Evolutionary conservation across 2,113 vertebrate genomes (phyloP), one percentile per base, ranked within the genome.

Genomic region (Spea multiplicata): DNA sequence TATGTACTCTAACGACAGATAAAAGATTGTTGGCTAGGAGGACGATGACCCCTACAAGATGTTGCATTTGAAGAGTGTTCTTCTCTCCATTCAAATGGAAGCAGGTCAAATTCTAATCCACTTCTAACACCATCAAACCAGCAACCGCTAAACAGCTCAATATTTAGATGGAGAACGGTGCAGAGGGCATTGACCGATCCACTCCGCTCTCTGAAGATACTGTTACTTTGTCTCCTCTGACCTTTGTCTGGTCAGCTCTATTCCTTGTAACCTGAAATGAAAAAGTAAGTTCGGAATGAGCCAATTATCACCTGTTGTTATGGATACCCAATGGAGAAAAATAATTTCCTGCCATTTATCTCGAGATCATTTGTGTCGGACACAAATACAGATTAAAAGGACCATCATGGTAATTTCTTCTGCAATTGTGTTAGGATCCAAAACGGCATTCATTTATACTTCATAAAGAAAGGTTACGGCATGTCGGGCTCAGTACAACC

Each of bases 261-360:
- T 75, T 83, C 14, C 55, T 66, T 6, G 47, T 82, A 76, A 81
- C n/a, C n/a, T 67, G 83, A 65, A 73, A 82, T 76, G 70, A 87
- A 72, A 62, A 65, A 86, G 83, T 80, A 86, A 84, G 83, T 81
- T 84, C 85, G 86, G 84, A 80, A 65, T 84, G 85, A 82, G 86
- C 82, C 72, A 71, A 82, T 75, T 84, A 83, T 87, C 87, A 82
- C 85, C 84, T 86, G 90, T 91, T 85, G 90, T 88, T 87, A 91
- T 91, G 90, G 91, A 88, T 89, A 92, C 89, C 30, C 55, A 83
- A 83, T 82, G 86, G 81, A 83, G 85, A 84, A 87, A 89, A 85
- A 85, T 88, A 88, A 93, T 93, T 92, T 93, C 91, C 91, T 91
- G 91, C 78, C 84, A 88, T 89, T 89, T 88, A 87, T 91, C 91